Base-by-base conservation (phyloP, 1,140 invertebrate species). In the Saccostrea glomerata region DNA sequence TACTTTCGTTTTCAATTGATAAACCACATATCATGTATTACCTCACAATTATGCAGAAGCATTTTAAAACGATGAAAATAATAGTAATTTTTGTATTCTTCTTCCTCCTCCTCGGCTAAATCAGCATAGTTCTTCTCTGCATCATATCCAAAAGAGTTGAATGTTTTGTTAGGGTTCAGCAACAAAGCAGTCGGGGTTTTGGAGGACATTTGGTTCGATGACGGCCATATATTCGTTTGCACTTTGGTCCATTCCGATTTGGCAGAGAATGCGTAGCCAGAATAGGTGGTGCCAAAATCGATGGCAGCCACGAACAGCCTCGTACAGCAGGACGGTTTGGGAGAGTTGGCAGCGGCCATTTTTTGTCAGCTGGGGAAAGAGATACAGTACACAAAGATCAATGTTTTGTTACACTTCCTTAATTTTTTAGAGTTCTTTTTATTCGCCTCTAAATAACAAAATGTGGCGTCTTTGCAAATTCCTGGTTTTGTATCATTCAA, bases 211-310 rank as follows among this genome's bases (percentile, higher is more conserved):
- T 85, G 77, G 7, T 66, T 84, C 3, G 77, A 82, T 56, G 55
- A 82, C n/a, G 70, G 66, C 89, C 85, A 86, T 20, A 87, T 58
- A 54, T 89, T 89, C 2, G 85, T 87, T 30, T 84, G 82, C 82
- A 87, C 86, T 63, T 87, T 89, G 20, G 58, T 66, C 58, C 56
- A 82, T 30, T 89, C 85, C 2, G 54, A 25, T 40, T 89, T 89
- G 3, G 36, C 30, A 63, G 95, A 95, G 91, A 96, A 96, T 0
- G 96, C 96, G 92, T 96, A 96, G 0, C 96, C 96, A 84, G 95
- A 96, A 91, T 95, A 96, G 0, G 96, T 96, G 4, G 96, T 96
- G 3, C 96, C 96, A 90, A 96, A 96, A 92, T 96, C 96, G 63
- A 96, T 96, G 11, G 96, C 96, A 7, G 96, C 96, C 0, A 96